A percentile compares a stretch with the other conserved stretches of the same genome.
Evolutionary conservation across 1,140 invertebrate species (phyloP).

Genomic region (Saccostrea cuccullata): DNA sequence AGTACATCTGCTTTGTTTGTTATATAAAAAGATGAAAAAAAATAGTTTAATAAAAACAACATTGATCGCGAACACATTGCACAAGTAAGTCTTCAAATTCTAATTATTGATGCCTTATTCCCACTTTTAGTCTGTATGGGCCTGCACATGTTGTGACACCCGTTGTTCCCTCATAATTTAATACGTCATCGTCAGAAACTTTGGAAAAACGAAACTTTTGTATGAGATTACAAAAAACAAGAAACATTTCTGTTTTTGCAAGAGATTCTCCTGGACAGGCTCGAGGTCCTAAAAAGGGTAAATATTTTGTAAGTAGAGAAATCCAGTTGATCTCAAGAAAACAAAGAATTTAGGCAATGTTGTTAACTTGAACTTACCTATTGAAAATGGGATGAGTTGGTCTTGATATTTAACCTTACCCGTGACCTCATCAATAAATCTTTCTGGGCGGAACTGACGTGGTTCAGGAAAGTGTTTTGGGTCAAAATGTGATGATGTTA

Average conservation of each 20-base stretch:
- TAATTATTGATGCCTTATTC: neutral
- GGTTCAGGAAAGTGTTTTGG: conserved; percentile 83
- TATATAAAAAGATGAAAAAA: no score
- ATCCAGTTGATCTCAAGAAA: neutral
- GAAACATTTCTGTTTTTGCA: conserved; percentile 35
- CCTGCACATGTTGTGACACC: conserved; percentile 26
- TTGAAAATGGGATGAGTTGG: conserved; percentile 59
- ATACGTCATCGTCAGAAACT: conserved; percentile 12
- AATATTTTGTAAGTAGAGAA: neutral
- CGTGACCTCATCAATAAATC: conserved; percentile 76
- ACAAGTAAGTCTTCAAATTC: no score
- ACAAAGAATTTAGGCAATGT: neutral
- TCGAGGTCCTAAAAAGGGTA: neutral
- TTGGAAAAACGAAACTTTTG: conserved; percentile 37
- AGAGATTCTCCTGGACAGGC: conserved; percentile 31
- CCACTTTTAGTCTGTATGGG: conserved; percentile 32
- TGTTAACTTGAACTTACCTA: neutral
- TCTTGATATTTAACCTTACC: conserved; percentile 60
- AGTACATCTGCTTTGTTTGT: no score
- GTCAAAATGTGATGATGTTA: conserved; percentile 72
- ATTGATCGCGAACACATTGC: no score
- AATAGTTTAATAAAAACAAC: no score
- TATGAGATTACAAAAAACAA: conserved; percentile 26
- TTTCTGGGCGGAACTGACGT: conserved; percentile 84
- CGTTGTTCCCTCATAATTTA: neutral